Evolutionary conservation across 2,113 vertebrate species (phyloP), one percentile per base, ranked within the genome.

Genomic region (Piaya cayana): DNA sequence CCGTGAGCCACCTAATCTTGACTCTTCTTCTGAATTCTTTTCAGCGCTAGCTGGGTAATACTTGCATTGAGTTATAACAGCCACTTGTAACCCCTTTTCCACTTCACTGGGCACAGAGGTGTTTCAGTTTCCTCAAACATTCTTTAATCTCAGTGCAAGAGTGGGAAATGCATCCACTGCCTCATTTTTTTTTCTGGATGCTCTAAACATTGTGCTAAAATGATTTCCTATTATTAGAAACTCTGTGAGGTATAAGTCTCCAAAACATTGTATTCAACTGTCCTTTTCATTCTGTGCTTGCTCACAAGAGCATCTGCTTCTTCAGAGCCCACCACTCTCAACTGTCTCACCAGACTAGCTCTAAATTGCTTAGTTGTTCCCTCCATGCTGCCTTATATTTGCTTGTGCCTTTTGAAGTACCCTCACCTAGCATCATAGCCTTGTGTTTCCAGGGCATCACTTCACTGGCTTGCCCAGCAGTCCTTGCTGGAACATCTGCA

Each of bases 121-220:
- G 71, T 90, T 94, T 69, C 63, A 69, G 63, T 59, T 88, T 88
- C 85, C 63, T 92, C 92, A 68, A 45, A 82, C 39, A 15, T 78
- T 78, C 90, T 75, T 49, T 77, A 82, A 0, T 80, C 62, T 64
- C 74, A 36, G 43, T 5, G 0, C 56, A 30, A 47, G 49, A 76
- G 58, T 84, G 81, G 34, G 79, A 75, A 60, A 83, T 37, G 6
- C 69, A 21, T 11, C 1, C 1, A 6, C 45, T 72, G 36, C 53
- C 72, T 81, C 34, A 23, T 50, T 52, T 67, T 52, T 52, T 67
- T 32, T 89, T 63, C 69, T 59, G 26, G 42, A 34, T 32, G 15
- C 69, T 78, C 68, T 63, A 59, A 92, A 43, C 52, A 15, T 45
- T 75, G 77, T 79, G 78, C 87, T 64, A 9, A 79, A 79, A 64